Evolutionary conservation across 2,888 invertebrate species (phyloP).

Genomic region (Spodoptera exigua): DNA sequence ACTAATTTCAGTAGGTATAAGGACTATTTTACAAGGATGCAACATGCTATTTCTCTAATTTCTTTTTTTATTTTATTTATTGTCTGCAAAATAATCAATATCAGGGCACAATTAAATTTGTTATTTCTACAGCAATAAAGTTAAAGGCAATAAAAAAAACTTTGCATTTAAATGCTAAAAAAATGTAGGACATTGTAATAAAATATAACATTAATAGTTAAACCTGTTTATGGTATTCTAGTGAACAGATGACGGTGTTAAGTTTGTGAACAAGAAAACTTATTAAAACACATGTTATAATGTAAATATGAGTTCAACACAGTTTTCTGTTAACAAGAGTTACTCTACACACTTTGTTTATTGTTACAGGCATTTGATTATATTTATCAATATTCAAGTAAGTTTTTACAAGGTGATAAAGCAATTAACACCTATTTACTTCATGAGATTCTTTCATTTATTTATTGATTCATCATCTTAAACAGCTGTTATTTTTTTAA

Average conservation of each 20-base stretch:
- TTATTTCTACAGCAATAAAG: constrained; percentile 3
- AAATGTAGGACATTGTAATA: constrained; percentile 16
- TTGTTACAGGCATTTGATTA: constrained; percentile 63
- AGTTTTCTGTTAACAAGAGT: constrained; percentile 62
- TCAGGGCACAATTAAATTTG: constrained; percentile 4
- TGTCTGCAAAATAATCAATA: neutral
- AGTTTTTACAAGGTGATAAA: constrained; percentile 50
- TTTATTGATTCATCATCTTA: neutral
- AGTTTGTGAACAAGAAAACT: constrained; percentile 64
- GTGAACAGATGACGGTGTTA: constrained; percentile 70
- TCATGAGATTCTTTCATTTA: neutral
- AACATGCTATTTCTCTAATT: constrained; percentile 40
- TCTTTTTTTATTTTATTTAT: constrained; percentile 2
- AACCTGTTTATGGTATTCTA: constrained; percentile 63
- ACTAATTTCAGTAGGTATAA: constrained; percentile 9
- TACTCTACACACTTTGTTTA: constrained; percentile 57
- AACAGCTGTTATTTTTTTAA: neutral
- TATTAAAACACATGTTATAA: constrained; percentile 77
- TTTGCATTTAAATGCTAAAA: constrained; percentile 16
- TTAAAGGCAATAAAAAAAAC: constrained; percentile 24
- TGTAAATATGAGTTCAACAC: constrained; percentile 69
- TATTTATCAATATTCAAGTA: constrained; percentile 35
- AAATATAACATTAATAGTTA: constrained; percentile 42
- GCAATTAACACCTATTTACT: constrained; percentile 4
- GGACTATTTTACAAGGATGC: constrained; percentile 20